Percentiles rank a stretch among this genome's conserved stretches.
These are phyloP conservation scores for Anastatus disparis DNA, from an alignment of 1,140 invertebrate species.

Conservation along the genomic window DNA sequence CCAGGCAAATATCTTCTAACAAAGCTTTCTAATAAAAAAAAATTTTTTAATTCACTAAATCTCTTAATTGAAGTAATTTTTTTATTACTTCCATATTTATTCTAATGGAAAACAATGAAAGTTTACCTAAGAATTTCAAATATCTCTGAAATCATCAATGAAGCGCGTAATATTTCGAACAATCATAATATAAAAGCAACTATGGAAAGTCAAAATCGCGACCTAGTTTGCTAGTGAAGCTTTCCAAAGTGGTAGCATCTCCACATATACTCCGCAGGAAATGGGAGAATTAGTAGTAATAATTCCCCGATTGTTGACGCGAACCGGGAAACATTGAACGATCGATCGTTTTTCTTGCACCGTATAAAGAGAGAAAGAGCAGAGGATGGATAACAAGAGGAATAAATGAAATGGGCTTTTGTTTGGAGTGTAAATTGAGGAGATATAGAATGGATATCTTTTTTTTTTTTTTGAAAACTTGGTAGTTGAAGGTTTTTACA, in stretches of 20 bases:
- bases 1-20: too few relatives aligned
- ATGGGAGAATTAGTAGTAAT: conserved; percentile 10
- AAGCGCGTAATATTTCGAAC: not conserved
- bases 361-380: not conserved
- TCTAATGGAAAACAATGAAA: too few relatives aligned
- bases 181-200: not conserved
- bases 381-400: not conserved
- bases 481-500: too few relatives aligned
- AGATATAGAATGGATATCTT: too few relatives aligned
- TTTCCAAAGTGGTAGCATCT: not conserved
- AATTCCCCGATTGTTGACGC: conserved; percentile 7
- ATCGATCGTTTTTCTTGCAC: conserved; percentile 4
- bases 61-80: too few relatives aligned
- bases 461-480: too few relatives aligned
- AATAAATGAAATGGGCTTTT: conserved; percentile 23
- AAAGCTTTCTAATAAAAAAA: too few relatives aligned
- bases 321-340: not conserved
- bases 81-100: too few relatives aligned
- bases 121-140: too few relatives aligned
- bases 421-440: not conserved
- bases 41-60: too few relatives aligned
- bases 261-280: not conserved
- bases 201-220: conserved; percentile 4
- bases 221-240: not conserved
- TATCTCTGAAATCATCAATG: too few relatives aligned